Base-by-base conservation (phyloP, 2,797 vertebrate genomes). In the Pangasius djambal region DNA sequence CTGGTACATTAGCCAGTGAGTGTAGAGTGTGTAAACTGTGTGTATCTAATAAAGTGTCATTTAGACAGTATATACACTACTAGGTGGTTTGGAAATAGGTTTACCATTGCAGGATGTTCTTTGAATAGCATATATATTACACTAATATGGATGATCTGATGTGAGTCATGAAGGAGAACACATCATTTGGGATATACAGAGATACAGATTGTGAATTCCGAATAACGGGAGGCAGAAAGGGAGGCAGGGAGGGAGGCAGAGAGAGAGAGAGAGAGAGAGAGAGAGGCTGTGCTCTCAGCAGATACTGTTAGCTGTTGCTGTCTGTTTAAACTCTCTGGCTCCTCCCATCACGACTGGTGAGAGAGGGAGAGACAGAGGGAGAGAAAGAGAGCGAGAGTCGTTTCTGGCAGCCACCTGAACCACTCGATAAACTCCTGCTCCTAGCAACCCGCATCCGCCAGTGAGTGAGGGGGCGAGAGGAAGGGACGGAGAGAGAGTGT, bases 381-480 rank as follows among this genome's bases (percentile, higher is more conserved):
- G 91, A 92, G 87, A 70, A 90, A 91, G 90, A 78, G 90, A 89
- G 89, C n/a, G 86, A 91, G 91, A 93, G 89, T 86, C 81, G 52
- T 88, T 90, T 91, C 94, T 95, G 94, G 94, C 93, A 95, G 95
- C 93, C 95, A 94, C 95, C 94, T 91, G 95, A 96, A 95, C 95
- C 94, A 94, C 94, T 94, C 94, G 92, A 96, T 96, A 96, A 96
- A 96, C 96, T 97, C 96, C 95, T 95, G 95, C 95, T 96, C 96
- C 96, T 96, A 95, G 95, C 95, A 95, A 94, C 93, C 95, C 95
- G 94, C 95, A 95, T 95, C 95, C 93, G 93, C 92, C 95, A 96
- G 95, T 96, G 94, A 93, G 94, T 70, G 94, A 95, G 95, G 94
- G 77, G 89, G 90, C 88, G 85, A 87, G 86, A 89, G 85, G 79